Evolutionary conservation across 2,113 vertebrate genomes (phyloP).

Genomic region (Saguinus imperator): DNA sequence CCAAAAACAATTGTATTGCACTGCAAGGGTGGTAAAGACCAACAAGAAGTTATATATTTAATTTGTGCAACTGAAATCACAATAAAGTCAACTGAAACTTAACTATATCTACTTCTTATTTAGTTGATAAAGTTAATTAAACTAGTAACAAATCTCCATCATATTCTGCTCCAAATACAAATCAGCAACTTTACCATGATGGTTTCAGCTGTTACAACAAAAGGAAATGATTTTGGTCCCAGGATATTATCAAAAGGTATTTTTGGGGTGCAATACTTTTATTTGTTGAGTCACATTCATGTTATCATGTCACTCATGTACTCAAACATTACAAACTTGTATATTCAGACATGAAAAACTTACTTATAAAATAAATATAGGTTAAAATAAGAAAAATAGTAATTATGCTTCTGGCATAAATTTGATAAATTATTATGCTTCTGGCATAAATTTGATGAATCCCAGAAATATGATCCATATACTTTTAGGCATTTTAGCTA

Average conservation of each 20-base stretch:
- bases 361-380: not conserved
- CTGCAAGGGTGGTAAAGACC: not conserved
- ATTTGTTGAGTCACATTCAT: not conserved
- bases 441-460: slow-evolving; percentile 71
- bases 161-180: slow-evolving; percentile 17
- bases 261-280: not conserved
- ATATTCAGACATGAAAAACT: not conserved
- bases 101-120: not conserved
- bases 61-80: not conserved
- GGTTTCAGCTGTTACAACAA: not conserved
- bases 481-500: slow-evolving; percentile 74
- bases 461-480: slow-evolving; percentile 72
- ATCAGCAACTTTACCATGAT: slow-evolving; percentile 20
- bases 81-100: not conserved
- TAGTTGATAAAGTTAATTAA: not conserved
- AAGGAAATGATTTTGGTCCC: not conserved
- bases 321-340: not conserved
- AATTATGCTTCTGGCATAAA: slow-evolving; percentile 58
- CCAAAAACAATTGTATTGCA: not conserved
- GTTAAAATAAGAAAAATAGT: not conserved
- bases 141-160: not conserved
- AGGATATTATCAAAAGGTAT: not conserved
- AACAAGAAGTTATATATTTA: not conserved
- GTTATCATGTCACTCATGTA: not conserved
- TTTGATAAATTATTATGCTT: slow-evolving; percentile 61